phyloP scores from a whole-genome alignment of 2,888 invertebrate genomes.

The Pammene fasciana region DNA sequence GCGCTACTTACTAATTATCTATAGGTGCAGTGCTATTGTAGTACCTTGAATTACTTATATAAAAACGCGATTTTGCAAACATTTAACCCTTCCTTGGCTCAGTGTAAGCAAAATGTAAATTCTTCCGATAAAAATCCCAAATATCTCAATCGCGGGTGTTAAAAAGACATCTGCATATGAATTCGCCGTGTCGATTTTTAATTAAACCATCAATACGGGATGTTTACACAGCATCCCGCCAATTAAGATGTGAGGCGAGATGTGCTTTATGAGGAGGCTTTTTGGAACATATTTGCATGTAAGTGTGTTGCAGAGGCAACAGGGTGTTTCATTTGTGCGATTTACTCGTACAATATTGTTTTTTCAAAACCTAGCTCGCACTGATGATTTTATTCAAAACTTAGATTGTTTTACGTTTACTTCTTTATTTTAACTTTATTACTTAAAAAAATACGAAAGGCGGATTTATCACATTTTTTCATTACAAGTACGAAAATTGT shows the following conservation, averaged over 20 bases:
- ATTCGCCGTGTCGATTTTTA: slow-evolving; percentile 42
- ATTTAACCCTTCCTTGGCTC: no score
- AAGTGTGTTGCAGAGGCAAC: neutral
- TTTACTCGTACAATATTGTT: neutral
- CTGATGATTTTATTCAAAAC: neutral
- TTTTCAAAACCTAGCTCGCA: no score
- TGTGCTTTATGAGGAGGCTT: slow-evolving; percentile 43
- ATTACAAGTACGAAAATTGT: no score
- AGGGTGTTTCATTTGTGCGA: neutral
- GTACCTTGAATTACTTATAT: no score
- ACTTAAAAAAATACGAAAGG: no score
- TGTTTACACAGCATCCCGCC: slow-evolving; percentile 58
- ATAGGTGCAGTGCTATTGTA: no score
- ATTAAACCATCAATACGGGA: slow-evolving; percentile 53
- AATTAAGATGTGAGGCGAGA: slow-evolving; percentile 53
- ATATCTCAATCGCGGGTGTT: slow-evolving; percentile 11
- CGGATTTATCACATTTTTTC: no score
- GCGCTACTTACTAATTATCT: no score
- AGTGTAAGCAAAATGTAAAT: neutral
- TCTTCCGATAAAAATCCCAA: slow-evolving; percentile 13
- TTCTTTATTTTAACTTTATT: no score
- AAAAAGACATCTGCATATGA: slow-evolving; percentile 31
- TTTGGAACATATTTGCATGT: slow-evolving; percentile 18
- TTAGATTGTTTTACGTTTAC: neutral
- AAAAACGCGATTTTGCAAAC: neutral